Evolutionary conservation across 1,140 invertebrate genomes (phyloP).

Genomic region (Bilobella aurantiaca): DNA sequence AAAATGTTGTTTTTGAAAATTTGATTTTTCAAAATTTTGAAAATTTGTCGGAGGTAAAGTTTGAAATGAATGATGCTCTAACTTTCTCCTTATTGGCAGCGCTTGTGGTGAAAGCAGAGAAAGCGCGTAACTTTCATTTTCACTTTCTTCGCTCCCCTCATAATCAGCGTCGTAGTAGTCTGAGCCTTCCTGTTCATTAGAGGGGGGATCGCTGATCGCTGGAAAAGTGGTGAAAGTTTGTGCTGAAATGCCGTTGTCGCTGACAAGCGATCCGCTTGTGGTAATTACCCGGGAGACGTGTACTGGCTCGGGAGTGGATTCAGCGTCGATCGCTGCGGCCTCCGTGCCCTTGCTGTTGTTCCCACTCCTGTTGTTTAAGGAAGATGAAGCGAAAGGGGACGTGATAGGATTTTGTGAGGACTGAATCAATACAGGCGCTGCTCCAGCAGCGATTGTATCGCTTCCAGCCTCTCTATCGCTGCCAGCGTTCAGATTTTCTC

Average conservation of each 20-base stretch:
- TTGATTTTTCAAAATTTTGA: neutral
- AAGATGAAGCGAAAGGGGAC: neutral
- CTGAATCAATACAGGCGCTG: constrained; percentile 26
- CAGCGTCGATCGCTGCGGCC: neutral
- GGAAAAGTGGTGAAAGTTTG: neutral
- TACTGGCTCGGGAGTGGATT: neutral
- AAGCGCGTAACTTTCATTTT: too few species aligned
- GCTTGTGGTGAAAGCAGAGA: neutral
- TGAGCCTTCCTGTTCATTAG: neutral
- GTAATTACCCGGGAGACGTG: too few species aligned
- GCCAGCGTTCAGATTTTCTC: neutral
- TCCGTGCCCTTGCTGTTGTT: neutral
- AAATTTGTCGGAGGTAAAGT: neutral
- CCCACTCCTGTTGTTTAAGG: neutral
- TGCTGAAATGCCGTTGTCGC: neutral
- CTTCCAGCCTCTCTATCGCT: neutral
- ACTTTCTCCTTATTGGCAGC: neutral
- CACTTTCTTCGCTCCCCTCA: too few species aligned
- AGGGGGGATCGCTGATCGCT: neutral
- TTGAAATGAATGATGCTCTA: neutral
- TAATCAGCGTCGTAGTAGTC: neutral
- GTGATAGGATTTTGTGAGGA: constrained; percentile 16
- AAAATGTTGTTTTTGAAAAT: neutral
- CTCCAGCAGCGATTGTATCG: neutral
- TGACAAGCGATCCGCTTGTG: too few species aligned